These are phyloP conservation scores for Drosophila azteca DNA, from an alignment of 1,140 invertebrate species.

Conservation along the genomic window DNA sequence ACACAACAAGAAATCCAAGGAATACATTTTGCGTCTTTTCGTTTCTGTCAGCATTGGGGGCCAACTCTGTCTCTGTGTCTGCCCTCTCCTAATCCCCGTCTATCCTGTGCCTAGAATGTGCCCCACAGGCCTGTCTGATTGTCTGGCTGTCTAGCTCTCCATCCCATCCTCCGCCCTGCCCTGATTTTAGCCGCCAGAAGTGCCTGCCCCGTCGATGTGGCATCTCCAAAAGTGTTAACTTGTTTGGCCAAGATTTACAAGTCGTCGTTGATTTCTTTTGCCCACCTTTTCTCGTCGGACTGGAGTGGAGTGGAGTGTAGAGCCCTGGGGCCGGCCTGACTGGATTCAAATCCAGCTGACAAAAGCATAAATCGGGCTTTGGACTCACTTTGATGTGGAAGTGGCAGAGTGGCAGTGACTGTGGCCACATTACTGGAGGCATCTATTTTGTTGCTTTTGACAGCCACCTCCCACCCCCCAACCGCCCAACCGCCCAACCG, in stretches of 20 bases:
- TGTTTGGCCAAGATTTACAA: slow-evolving; percentile 73
- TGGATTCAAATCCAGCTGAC: slow-evolving; percentile 48
- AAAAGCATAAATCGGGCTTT: slow-evolving; percentile 74
- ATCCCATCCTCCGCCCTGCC: background rate
- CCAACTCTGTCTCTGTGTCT: slow-evolving; percentile 15
- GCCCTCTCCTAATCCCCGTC: slow-evolving; percentile 18
- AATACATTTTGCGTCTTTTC: slow-evolving; percentile 40
- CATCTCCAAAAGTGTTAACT: slow-evolving; percentile 45
- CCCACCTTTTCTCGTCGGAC: slow-evolving; percentile 28
- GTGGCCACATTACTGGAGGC: too few relatives aligned
- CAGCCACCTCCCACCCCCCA: slow-evolving; percentile 6
- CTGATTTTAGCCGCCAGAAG: slow-evolving; percentile 25
- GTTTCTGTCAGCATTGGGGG: slow-evolving; percentile 14
- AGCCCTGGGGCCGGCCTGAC: slow-evolving; percentile 7
- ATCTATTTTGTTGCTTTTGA: slow-evolving; percentile 11
- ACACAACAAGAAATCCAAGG: background rate
- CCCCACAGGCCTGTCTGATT: slow-evolving; percentile 61
- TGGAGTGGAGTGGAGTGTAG: background rate
- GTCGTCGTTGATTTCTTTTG: slow-evolving; percentile 40
- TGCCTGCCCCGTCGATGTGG: slow-evolving; percentile 10
- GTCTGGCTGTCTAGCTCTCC: slow-evolving; percentile 46
- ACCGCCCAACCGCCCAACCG: too few relatives aligned
- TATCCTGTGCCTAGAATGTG: slow-evolving; percentile 18
- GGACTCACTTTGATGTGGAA: slow-evolving; percentile 60
- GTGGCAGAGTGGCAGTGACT: slow-evolving; percentile 4